phyloP scores from a whole-genome alignment of 2,113 vertebrate species.

The Ameiurus melas region DNA sequence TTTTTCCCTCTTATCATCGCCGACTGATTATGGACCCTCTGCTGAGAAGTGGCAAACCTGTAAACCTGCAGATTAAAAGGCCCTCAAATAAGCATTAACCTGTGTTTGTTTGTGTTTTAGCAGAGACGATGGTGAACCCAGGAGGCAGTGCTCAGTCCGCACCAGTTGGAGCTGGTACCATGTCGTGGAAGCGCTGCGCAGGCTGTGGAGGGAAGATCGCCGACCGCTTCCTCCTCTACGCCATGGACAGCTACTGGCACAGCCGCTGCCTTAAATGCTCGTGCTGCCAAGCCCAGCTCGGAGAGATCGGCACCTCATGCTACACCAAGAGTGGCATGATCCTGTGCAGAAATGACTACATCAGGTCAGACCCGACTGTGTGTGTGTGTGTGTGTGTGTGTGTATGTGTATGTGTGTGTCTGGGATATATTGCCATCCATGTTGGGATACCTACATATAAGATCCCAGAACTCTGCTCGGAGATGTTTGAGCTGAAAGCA shows the following conservation, averaged over 20 bases:
- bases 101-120: slow-evolving; percentile 33
- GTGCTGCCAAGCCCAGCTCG: slow-evolving; percentile 98
- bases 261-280: slow-evolving; percentile 98
- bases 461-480: background rate
- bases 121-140: slow-evolving; percentile 91
- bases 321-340: slow-evolving; percentile 99
- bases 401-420: background rate
- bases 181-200: slow-evolving; percentile 96
- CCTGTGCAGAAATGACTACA: slow-evolving; percentile 98
- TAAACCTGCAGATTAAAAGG: background rate
- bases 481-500: slow-evolving; percentile 1
- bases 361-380: slow-evolving; percentile 80
- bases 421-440: background rate
- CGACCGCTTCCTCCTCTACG: slow-evolving; percentile 97
- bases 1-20: background rate
- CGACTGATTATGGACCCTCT: background rate
- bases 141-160: slow-evolving; percentile 92
- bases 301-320: slow-evolving; percentile 97
- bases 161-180: slow-evolving; percentile 87
- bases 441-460: background rate
- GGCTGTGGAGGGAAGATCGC: slow-evolving; percentile 97
- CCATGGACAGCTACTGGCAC: slow-evolving; percentile 99
- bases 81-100: background rate
- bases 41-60: slow-evolving; percentile 2
- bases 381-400: background rate